Conservation (phyloP, 2,113 vertebrate species). For the Cisticola juncidis region DNA sequence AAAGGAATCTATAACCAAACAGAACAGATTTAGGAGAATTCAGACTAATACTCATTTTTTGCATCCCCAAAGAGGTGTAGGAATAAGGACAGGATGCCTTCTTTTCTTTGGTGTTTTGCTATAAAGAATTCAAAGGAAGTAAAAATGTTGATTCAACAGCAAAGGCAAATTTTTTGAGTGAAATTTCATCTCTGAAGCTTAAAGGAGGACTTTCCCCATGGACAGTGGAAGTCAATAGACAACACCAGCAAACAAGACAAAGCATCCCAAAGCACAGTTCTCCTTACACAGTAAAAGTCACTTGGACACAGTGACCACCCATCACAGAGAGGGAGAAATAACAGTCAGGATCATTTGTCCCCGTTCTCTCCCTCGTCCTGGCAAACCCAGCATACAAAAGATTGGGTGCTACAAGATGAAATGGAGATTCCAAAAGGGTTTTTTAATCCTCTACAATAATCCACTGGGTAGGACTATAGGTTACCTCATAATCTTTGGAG, state of each 20-base stretch:
- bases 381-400: neutral
- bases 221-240: accelerated
- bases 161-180: neutral
- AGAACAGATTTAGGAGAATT: neutral
- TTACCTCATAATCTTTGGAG: neutral
- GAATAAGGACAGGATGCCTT: neutral
- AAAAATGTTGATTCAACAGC: neutral
- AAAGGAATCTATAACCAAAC: neutral
- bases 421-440: neutral
- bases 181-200: neutral
- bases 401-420: neutral
- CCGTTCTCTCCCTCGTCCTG: neutral
- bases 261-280: neutral
- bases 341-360: neutral
- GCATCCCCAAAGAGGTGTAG: neutral
- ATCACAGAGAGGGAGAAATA: neutral
- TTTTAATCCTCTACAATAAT: neutral
- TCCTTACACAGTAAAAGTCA: neutral
- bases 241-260: neutral
- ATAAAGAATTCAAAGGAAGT: neutral
- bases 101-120: neutral
- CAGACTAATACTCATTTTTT: neutral
- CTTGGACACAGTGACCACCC: neutral
- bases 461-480: neutral
- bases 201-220: neutral